Evolutionary conservation across 2,797 vertebrate genomes (phyloP).

Genomic region (Macroramphosus scolopax): DNA sequence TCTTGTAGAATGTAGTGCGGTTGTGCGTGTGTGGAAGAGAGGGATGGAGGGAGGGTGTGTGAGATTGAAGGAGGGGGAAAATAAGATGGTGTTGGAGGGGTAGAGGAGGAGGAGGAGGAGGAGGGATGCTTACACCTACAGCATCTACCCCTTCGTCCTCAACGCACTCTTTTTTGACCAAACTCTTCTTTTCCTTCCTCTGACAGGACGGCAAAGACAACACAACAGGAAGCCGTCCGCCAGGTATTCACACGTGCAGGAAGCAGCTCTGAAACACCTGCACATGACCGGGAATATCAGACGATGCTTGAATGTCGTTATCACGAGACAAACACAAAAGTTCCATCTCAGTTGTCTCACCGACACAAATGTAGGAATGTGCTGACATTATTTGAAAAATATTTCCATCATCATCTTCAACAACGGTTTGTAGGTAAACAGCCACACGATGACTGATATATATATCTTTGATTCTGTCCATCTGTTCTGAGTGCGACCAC

Average conservation of each 20-base stretch:
- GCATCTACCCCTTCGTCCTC: conserved; percentile 65
- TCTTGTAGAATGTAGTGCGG: conserved; percentile 88
- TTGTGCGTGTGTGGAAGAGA: conserved; percentile 80
- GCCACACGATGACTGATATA: background rate
- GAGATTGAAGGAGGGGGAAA: conserved; percentile 78
- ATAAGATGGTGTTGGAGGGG: conserved; percentile 75
- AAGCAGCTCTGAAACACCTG: conserved; percentile 12
- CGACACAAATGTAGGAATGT: too few relatives aligned
- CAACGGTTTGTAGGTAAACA: conserved; percentile 5
- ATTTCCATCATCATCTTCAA: conserved; percentile 13
- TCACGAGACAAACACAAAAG: too few relatives aligned
- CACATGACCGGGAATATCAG: conserved; percentile 9
- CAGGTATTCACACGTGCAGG: conserved; percentile 16
- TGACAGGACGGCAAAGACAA: conserved; percentile 40
- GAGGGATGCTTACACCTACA: conserved; percentile 69
- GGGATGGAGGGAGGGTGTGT: conserved; percentile 76
- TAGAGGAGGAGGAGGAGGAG: conserved; percentile 51
- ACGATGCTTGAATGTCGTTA: conserved; percentile 2
- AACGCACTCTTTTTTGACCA: conserved; percentile 53
- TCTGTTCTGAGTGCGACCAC: conserved; percentile 36
- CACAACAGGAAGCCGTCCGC: conserved; percentile 8
- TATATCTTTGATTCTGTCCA: conserved; percentile 37
- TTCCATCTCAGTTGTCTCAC: too few relatives aligned
- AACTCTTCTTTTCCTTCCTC: conserved; percentile 49
- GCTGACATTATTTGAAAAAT: background rate